Base-by-base conservation (phyloP, 2,888 invertebrate species). In the Oligia strigilis region DNA sequence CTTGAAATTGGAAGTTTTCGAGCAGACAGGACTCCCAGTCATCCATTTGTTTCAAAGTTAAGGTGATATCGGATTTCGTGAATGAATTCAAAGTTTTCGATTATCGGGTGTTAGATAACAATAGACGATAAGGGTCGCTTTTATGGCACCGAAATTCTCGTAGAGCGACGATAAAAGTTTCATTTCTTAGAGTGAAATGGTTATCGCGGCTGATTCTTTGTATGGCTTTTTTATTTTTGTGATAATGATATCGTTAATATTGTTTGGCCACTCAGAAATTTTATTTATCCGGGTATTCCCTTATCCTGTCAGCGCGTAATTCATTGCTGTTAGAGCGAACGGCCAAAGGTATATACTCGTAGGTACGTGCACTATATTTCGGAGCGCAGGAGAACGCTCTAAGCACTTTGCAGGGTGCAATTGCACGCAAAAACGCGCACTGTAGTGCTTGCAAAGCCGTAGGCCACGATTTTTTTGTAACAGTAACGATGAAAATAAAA, bases 31-130 rank as follows among this genome's bases (percentile, higher is more conserved):
- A 90, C 89, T 85, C 62, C 70, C 49, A 91, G 90, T 92, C 91
- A 93, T 93, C 92, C 91, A 92, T 93, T 92, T 92, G 91, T 92
- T 91, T 83, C 84, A 85, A 90, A 92, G 91, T 90, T 87, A 90
- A 88, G 90, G 89, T 90, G 89, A 85, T 94, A 95, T 95, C 93
- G 88, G 85, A 91, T 95, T 94, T 90, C 93, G 80, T 90, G 89
- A 93, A 93, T 92, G 90, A 91, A 91, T 90, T 90, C 87, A 82
- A 90, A 91, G 87, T 90, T 91, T 92, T 90, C 86, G 89, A 92
- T 91, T 91, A 91, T 92, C 86, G 90, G 81, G 91, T 91, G 91
- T 93, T 92, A 92, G 93, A 94, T 94, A 90, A 92, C 91, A 88
- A 87, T 87, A 76, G 86, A 58, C 85, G 94, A 93, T 94, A 94